Evolutionary conservation across 64 coral and sea anemone genomes (phyloP).

Genomic region (Porites lutea): DNA sequence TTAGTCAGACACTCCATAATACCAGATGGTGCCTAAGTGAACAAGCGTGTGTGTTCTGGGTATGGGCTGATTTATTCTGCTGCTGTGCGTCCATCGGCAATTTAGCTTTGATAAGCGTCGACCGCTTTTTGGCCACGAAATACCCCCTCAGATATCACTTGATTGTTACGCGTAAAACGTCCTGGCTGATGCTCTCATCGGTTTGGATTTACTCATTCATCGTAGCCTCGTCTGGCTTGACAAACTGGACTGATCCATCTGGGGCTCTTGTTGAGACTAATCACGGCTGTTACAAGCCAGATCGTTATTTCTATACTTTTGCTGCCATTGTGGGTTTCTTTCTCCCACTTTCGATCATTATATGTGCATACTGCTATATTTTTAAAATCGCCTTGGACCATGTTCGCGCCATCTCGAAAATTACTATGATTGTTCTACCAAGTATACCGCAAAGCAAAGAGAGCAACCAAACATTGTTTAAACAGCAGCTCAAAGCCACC

Average conservation of each 20-base stretch:
- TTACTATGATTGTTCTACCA: constrained; percentile 19
- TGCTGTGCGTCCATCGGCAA: constrained; percentile 94
- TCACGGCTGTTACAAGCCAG: constrained; percentile 77
- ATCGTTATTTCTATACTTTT: constrained; percentile 89
- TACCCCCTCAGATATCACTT: constrained; percentile 90
- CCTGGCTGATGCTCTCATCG: constrained; percentile 50
- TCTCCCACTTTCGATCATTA: constrained; percentile 72
- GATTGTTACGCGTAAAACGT: constrained; percentile 65
- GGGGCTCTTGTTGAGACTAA: constrained; percentile 35
- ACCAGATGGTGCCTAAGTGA: constrained; percentile 83
- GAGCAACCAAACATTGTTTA: constrained; percentile 50
- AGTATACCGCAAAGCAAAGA: constrained; percentile 2
- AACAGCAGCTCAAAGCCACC: constrained; percentile 86
- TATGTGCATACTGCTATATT: constrained; percentile 80
- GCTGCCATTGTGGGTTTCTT: constrained; percentile 85
- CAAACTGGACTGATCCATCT: constrained; percentile 81
- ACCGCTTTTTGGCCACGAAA: constrained; percentile 85
- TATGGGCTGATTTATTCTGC: constrained; percentile 85
- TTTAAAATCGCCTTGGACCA: constrained; percentile 85
- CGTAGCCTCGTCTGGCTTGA: constrained; percentile 70
- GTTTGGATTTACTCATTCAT: constrained; percentile 79
- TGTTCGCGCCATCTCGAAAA: constrained; percentile 73
- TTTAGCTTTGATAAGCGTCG: constrained; percentile 83
- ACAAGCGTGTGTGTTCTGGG: constrained; percentile 80
- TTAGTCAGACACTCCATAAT: constrained; percentile 88